A percentile compares a stretch with the other conserved stretches of the same genome.
Evolutionary conservation across 92 coral and sea anemone genomes (phyloP).

Genomic region (Epizoanthus scotinus): DNA sequence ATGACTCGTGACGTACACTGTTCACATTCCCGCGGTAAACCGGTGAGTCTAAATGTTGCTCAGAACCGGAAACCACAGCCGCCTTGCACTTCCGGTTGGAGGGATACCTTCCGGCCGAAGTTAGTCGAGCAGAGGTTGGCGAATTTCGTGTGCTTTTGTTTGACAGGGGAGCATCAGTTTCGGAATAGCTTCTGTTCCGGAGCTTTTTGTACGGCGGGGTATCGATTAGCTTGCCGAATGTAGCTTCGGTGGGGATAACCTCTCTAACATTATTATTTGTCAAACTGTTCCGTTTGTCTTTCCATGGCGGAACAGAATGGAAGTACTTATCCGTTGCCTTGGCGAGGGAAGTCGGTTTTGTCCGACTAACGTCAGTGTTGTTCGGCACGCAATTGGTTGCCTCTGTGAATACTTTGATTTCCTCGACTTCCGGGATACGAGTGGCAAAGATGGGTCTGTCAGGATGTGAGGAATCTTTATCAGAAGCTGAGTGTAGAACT

Average conservation of each 20-base stretch:
- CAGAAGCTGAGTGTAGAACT: neutral
- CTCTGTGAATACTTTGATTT: neutral
- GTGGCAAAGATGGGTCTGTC: neutral
- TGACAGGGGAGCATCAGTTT: neutral
- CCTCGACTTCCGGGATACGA: neutral
- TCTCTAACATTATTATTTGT: neutral
- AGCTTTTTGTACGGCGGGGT: neutral
- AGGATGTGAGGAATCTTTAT: neutral
- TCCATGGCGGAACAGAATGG: neutral
- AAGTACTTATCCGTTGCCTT: neutral
- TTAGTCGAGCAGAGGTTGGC: neutral
- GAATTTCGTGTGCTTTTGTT: neutral
- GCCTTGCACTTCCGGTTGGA: neutral
- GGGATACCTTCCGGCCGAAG: neutral
- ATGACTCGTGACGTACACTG: conserved; percentile 25
- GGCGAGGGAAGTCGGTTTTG: neutral
- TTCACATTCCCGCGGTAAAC: neutral
- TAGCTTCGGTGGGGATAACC: neutral
- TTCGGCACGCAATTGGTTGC: neutral
- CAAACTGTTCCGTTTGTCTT: neutral
- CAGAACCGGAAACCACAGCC: conserved; percentile 16
- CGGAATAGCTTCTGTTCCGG: neutral
- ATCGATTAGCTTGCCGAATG: neutral
- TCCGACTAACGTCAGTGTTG: neutral
- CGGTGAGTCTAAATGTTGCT: conserved; percentile 6